Percentiles rank a stretch among this genome's conserved stretches.
These are phyloP conservation scores for Phaenicophaeus curvirostris DNA, from an alignment of 2,797 vertebrate species.

Conservation along the genomic window DNA sequence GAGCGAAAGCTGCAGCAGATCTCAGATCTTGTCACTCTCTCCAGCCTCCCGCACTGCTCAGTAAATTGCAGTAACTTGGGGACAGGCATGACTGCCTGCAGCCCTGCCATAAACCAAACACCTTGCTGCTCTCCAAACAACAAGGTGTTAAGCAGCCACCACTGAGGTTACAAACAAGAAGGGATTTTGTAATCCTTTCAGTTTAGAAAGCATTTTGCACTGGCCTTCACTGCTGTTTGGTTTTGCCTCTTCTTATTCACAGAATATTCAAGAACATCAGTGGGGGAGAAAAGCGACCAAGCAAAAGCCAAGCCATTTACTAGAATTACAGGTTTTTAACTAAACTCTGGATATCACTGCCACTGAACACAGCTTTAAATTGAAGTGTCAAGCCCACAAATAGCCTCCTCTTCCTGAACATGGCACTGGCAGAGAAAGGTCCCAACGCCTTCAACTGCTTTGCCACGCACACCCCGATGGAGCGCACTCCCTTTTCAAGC, in stretches of 20 bases:
- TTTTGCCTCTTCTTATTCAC: neutral
- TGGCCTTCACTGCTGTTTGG: accelerated
- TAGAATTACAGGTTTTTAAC: neutral
- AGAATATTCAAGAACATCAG: neutral
- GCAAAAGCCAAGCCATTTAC: neutral
- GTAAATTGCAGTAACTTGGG: neutral
- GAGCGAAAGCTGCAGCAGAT: neutral
- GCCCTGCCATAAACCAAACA: neutral
- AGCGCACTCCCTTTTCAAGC: neutral
- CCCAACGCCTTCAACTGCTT: accelerated
- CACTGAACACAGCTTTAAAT: neutral
- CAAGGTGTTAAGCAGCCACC: neutral
- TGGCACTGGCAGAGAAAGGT: accelerated
- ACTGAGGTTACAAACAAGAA: neutral
- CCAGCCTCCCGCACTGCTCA: neutral
- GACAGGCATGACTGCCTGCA: neutral
- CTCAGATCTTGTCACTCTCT: neutral
- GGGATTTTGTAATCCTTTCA: neutral
- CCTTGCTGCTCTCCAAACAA: neutral
- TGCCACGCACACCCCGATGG: accelerated
- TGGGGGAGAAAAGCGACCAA: neutral
- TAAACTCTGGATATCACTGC: neutral
- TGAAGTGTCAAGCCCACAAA: neutral
- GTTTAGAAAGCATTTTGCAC: neutral
- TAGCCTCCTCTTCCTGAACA: neutral